Evolutionary conservation across 2,113 vertebrate genomes (phyloP).

Genomic region (Burhinus bistriatus): DNA sequence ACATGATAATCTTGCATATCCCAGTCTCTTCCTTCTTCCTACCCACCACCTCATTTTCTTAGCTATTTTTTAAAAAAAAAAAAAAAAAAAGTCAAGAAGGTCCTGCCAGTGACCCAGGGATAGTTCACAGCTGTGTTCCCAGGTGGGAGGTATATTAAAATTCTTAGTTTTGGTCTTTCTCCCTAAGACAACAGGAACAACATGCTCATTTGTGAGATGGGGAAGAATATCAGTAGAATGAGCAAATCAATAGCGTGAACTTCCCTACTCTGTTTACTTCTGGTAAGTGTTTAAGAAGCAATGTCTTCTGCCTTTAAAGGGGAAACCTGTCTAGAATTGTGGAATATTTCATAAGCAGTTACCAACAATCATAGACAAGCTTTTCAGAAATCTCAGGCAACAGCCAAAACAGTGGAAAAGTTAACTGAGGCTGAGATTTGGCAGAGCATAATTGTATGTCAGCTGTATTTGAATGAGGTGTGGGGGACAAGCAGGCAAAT

Average conservation of each 20-base stretch:
- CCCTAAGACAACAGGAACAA: conserved; percentile 61
- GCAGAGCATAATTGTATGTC: background rate
- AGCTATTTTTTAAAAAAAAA: background rate
- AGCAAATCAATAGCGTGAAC: conserved; percentile 60
- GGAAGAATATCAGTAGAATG: conserved; percentile 58
- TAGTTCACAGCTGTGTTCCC: conserved; percentile 32
- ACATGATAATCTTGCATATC: background rate
- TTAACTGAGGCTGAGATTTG: background rate
- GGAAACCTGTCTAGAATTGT: conserved; percentile 28
- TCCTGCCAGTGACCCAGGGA: background rate
- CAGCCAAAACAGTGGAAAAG: background rate
- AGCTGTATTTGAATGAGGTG: background rate
- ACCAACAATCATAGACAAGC: background rate
- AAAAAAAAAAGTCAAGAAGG: background rate
- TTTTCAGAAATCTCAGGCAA: background rate
- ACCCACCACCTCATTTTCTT: background rate
- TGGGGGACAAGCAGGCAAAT: conserved; percentile 1
- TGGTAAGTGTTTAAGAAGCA: conserved; percentile 59
- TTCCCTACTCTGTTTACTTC: conserved; percentile 58
- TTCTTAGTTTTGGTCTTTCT: conserved; percentile 60
- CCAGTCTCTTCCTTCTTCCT: background rate
- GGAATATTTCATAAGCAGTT: background rate
- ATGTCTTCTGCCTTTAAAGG: conserved; percentile 63
- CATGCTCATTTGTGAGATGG: conserved; percentile 61
- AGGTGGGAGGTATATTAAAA: conserved; percentile 28